Percentiles rank a stretch among this genome's conserved stretches.
Conservation (phyloP, 2,113 vertebrate genomes). For the Megaceryle maxima region DNA sequence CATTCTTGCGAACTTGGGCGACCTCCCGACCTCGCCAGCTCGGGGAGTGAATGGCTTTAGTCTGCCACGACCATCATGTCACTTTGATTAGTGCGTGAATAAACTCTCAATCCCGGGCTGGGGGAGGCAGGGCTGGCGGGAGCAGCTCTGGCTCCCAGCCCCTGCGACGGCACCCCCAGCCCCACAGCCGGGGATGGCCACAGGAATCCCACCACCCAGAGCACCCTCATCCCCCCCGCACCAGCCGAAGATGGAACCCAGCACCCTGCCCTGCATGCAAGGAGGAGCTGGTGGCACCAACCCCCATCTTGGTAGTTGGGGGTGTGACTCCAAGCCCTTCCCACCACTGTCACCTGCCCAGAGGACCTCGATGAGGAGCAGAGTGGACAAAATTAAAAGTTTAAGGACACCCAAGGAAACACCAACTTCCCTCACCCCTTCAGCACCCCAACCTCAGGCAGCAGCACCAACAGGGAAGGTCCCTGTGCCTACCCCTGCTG, state of each 20-base stretch:
- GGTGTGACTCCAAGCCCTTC: neutral
- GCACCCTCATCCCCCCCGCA: neutral
- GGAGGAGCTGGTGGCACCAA: rapidly evolving
- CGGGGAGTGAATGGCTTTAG: conserved; percentile 85
- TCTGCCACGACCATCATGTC: conserved; percentile 76
- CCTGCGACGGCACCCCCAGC: neutral
- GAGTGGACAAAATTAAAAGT: neutral
- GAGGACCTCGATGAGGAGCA: rapidly evolving
- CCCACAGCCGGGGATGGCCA: rapidly evolving
- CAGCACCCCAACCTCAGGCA: neutral
- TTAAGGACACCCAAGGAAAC: neutral
- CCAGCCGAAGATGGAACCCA: rapidly evolving
- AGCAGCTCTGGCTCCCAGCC: neutral
- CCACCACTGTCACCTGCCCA: neutral
- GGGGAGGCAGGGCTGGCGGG: conserved; percentile 18
- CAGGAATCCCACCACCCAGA: neutral
- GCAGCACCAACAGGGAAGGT: neutral
- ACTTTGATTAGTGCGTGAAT: conserved; percentile 75
- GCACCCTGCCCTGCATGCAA: rapidly evolving
- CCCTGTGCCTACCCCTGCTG: neutral
- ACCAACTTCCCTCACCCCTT: rapidly evolving
- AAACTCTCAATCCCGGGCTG: conserved; percentile 67
- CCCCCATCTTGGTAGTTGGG: rapidly evolving
- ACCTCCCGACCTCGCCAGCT: conserved; percentile 82
- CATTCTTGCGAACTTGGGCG: conserved; percentile 84